phyloP scores from a whole-genome alignment of 1,140 invertebrate species.

The Caenorhabditis remanei region DNA sequence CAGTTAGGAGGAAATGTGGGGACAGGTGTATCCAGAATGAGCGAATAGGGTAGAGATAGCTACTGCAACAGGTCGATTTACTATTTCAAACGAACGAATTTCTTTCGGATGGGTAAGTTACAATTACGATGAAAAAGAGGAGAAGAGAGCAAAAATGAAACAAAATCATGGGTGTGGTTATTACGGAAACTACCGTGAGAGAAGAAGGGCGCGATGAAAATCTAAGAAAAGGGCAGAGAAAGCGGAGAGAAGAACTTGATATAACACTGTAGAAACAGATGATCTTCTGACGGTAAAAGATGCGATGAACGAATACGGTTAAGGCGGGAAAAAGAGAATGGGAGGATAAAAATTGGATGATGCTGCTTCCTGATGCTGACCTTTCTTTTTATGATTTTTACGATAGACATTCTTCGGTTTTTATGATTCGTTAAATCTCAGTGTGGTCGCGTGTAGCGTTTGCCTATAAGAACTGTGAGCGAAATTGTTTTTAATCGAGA shows the following conservation, averaged over 20 bases:
- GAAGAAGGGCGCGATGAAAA: conserved; percentile 18
- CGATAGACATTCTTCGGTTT: conserved; percentile 35
- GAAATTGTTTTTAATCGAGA: not conserved
- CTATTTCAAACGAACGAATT: not conserved
- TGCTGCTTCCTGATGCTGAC: conserved; percentile 13
- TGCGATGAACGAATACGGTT: conserved; percentile 10
- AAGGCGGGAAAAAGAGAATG: not conserved
- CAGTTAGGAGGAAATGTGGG: not conserved
- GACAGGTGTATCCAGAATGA: conserved; percentile 52
- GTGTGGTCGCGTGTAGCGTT: not conserved
- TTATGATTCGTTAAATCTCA: conserved; percentile 11
- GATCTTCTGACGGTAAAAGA: not conserved
- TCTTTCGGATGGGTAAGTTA: not conserved
- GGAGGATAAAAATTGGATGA: conserved; percentile 36
- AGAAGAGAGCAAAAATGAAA: conserved; percentile 7
- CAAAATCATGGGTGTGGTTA: conserved; percentile 34
- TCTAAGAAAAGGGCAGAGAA: conserved; percentile 15
- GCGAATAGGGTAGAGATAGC: conserved; percentile 12
- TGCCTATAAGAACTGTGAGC: not conserved
- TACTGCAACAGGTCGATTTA: conserved; percentile 21
- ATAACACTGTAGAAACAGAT: conserved; percentile 39
- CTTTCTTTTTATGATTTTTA: conserved; percentile 17
- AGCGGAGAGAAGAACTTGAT: conserved; percentile 20
- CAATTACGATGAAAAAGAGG: conserved; percentile 15
- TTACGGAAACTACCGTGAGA: conserved; percentile 29